phyloP scores from a whole-genome alignment of 2,797 vertebrate genomes.

The Propithecus perrieri region DNA sequence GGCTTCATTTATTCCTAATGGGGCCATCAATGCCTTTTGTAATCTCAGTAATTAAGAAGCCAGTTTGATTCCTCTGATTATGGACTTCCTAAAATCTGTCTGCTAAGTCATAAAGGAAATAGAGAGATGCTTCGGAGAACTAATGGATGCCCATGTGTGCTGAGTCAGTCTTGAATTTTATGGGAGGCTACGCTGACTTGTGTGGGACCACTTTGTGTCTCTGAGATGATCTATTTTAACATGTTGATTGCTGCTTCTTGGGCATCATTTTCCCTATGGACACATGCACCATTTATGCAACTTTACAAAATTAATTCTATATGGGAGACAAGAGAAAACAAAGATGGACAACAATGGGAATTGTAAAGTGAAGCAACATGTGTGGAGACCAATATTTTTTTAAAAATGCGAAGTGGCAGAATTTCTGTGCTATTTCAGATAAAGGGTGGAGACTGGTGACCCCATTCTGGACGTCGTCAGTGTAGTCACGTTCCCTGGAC shows the following conservation, averaged over 20 bases:
- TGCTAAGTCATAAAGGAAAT: slow-evolving; percentile 68
- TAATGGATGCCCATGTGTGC: slow-evolving; percentile 49
- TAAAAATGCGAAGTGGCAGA: background rate
- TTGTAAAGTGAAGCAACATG: slow-evolving; percentile 25
- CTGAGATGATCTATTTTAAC: slow-evolving; percentile 61
- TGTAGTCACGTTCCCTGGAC: background rate
- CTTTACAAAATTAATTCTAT: slow-evolving; percentile 62
- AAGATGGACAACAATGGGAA: background rate
- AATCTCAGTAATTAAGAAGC: slow-evolving; percentile 67
- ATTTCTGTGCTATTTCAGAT: background rate
- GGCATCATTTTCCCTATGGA: slow-evolving; percentile 33
- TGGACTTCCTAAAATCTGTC: slow-evolving; percentile 63
- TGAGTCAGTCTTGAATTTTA: slow-evolving; percentile 67
- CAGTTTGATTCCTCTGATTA: slow-evolving; percentile 70
- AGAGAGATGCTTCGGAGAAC: slow-evolving; percentile 59
- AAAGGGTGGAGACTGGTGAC: background rate
- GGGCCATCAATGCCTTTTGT: slow-evolving; percentile 56
- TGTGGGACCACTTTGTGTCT: background rate
- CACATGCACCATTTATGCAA: background rate
- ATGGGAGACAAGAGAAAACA: slow-evolving; percentile 6
- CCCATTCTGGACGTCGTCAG: background rate
- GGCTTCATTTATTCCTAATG: slow-evolving; percentile 69
- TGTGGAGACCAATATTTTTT: background rate
- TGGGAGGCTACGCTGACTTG: slow-evolving; percentile 46
- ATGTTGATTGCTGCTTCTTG: slow-evolving; percentile 42